phyloP scores from a whole-genome alignment of 2,113 vertebrate species.

The Hydropotes inermis region DNA sequence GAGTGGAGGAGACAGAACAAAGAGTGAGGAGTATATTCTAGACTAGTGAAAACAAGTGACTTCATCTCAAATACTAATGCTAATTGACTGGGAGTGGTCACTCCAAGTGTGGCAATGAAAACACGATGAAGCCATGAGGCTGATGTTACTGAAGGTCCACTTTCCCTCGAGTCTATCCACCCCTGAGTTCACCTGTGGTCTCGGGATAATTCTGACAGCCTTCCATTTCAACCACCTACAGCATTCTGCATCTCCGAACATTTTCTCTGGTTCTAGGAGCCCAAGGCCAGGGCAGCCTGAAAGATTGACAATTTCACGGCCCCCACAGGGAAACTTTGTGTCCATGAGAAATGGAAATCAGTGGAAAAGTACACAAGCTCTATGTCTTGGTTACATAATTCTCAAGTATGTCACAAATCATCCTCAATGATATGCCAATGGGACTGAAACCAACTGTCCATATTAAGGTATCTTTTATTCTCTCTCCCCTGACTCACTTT shows the following conservation, averaged over 20 bases:
- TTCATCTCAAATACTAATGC: not conserved
- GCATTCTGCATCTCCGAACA: not conserved
- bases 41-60: not conserved
- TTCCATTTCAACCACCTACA: not conserved
- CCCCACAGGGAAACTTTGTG: not conserved
- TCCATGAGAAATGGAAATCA: not conserved
- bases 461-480: not conserved
- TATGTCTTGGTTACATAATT: not conserved
- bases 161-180: not conserved
- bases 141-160: not conserved
- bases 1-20: slow-evolving; percentile 1
- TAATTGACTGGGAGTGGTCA: not conserved
- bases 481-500: not conserved
- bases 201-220: not conserved
- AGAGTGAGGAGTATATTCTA: not conserved
- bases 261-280: not conserved
- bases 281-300: not conserved
- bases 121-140: not conserved
- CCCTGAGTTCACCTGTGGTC: not conserved
- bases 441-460: not conserved
- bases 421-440: not conserved
- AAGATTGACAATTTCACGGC: not conserved
- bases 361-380: not conserved
- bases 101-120: not conserved
- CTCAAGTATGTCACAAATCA: not conserved